Evolutionary conservation across 1,140 invertebrate genomes (phyloP).

Genomic region (Pachypeltis micranthus): DNA sequence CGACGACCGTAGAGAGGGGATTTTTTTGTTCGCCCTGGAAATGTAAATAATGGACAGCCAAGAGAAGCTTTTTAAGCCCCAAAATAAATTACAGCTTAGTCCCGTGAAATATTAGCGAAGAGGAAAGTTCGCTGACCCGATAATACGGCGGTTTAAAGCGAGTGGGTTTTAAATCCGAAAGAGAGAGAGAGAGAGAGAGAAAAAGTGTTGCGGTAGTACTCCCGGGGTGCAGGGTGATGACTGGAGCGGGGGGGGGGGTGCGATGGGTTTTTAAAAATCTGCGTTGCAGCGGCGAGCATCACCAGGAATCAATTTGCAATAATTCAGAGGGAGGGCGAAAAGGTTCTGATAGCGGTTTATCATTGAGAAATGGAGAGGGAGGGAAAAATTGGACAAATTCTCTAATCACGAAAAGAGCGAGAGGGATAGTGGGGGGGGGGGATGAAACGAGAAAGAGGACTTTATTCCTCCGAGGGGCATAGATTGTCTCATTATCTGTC

Average conservation of each 20-base stretch:
- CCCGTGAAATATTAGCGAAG: no score
- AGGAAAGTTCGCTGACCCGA: slow-evolving; percentile 6
- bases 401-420: background rate
- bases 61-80: no score
- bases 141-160: background rate
- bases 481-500: slow-evolving; percentile 3
- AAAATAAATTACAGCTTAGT: no score
- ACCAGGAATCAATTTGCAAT: slow-evolving; percentile 7
- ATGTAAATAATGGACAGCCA: no score
- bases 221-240: no score
- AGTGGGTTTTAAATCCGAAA: no score
- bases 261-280: background rate
- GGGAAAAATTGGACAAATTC: slow-evolving; percentile 1
- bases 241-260: background rate
- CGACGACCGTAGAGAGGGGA: no score
- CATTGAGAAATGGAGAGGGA: background rate
- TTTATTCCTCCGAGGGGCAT: background rate
- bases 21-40: no score
- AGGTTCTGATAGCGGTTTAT: background rate
- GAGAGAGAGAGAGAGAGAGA: no score
- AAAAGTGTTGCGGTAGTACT: no score
- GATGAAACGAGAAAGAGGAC: no score
- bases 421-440: background rate
- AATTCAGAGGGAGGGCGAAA: background rate
- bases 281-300: background rate